Base-by-base conservation (phyloP, 2,113 vertebrate genomes). In the Cyphomyrus plagiostoma region DNA sequence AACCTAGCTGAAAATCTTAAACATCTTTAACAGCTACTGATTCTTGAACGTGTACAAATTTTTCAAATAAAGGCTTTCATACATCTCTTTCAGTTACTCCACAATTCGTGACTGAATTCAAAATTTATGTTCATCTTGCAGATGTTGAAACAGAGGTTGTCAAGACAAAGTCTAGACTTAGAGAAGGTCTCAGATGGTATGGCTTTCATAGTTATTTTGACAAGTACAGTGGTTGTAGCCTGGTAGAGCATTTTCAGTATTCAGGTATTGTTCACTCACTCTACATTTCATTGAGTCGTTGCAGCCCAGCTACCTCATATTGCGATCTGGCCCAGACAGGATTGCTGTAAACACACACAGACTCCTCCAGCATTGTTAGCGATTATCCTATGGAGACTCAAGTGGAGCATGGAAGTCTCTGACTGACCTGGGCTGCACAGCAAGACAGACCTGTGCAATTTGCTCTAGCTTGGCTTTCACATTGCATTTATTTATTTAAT, bases 1-100 rank as follows among this genome's bases (percentile, higher is more conserved):
- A 56, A 56, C 53, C 53, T 21, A 77, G 50, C 39, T 80, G n/a
- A 58, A 87, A 91, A 89, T 70, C 84, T 88, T 46, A 56, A 30
- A 8, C n/a, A 30, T 39, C 49, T 88, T 89, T 58, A 52, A 26
- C 9, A 26, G 5, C n/a, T n/a, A 45, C 19, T 21, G 82, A 49
- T 89, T n/a, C 23, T 42, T 35, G 26, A 50, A 26, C 46, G 6
- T 52, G 50, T 39, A 88, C 62, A 50, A 86, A 88, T 89, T 89
- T 21, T 74, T 50, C 49, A 4, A 49, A 46, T 26, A 26, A 30
- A 86, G 4, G 21, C 9, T 42, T 86, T 48, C 83, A 86, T 50
- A 86, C 4, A 49, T 42, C 46, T 15, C 84, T 49, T 26, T 26
- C 77, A 82, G 30, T 42, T 82, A 42, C 77, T 23, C 19, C 42